phyloP scores from a whole-genome alignment of 2,888 invertebrate species.

The Leptothorax acervorum region DNA sequence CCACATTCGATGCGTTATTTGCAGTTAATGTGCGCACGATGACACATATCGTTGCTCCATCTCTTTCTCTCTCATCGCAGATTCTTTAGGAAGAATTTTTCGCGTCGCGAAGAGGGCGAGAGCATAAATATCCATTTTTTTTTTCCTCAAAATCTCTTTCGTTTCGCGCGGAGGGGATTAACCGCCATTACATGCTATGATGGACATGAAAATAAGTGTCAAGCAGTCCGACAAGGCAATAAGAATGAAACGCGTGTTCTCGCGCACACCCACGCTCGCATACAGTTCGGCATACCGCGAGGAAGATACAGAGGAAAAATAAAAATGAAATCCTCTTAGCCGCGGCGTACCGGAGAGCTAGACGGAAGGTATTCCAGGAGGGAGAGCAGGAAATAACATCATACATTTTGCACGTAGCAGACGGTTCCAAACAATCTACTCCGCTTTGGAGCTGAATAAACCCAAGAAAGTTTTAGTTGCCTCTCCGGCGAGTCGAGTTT shows the following conservation, averaged over 20 bases:
- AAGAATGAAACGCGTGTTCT: conserved; percentile 16
- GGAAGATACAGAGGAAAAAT: conserved; percentile 45
- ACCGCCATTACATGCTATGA: conserved; percentile 32
- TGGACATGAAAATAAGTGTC: conserved; percentile 41
- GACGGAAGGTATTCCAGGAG: conserved; percentile 29
- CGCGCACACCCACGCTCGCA: conserved; percentile 3
- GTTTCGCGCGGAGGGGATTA: conserved; percentile 25
- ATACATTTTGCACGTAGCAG: conserved; percentile 68
- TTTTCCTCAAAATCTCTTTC: neutral
- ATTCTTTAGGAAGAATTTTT: neutral
- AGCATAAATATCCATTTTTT: neutral
- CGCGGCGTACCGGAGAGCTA: conserved; percentile 21
- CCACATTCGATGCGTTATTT: conserved; percentile 20
- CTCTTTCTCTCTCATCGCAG: neutral
- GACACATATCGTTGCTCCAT: neutral
- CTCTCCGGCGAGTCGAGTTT: conserved; percentile 30
- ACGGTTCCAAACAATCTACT: conserved; percentile 54
- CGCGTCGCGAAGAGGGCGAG: neutral
- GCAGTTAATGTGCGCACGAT: neutral
- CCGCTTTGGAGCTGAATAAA: conserved; percentile 45
- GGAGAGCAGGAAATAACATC: conserved; percentile 59
- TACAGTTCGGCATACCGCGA: conserved; percentile 37
- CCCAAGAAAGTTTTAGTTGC: conserved; percentile 42
- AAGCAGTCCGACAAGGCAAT: conserved; percentile 15
- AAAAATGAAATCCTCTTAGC: conserved; percentile 67